These are phyloP conservation scores for Orius laevigatus DNA, from an alignment of 1,140 invertebrate genomes.

Conservation along the genomic window DNA sequence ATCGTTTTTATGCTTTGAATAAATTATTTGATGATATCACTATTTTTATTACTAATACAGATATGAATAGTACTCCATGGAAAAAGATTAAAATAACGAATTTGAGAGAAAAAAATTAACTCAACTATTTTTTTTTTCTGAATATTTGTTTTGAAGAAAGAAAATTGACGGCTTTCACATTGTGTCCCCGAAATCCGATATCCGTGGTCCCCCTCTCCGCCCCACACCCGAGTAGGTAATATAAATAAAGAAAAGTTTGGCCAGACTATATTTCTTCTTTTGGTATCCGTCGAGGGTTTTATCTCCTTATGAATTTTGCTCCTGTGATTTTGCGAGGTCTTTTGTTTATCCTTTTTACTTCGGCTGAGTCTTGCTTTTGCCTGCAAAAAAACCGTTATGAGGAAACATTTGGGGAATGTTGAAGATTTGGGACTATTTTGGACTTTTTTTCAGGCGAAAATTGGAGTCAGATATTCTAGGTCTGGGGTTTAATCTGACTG, in stretches of 20 bases:
- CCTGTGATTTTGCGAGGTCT: constrained; percentile 97
- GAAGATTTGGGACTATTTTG: no score
- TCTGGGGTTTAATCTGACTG: no score
- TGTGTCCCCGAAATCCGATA: constrained; percentile 99
- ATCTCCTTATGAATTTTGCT: constrained; percentile 99
- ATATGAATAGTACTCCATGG: constrained; percentile 97
- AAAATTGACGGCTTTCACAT: constrained; percentile 99
- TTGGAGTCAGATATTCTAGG: no score
- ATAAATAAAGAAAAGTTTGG: constrained; percentile 98
- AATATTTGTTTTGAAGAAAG: constrained; percentile 99
- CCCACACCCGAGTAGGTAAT: constrained; percentile 93
- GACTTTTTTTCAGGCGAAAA: no score
- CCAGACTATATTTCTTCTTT: constrained; percentile 99
- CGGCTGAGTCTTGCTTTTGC: constrained; percentile 99
- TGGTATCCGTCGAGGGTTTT: constrained; percentile 99
- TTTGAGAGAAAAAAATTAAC: no score
- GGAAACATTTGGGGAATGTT: no score
- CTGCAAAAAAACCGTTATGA: no score
- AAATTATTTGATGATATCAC: constrained; percentile 96
- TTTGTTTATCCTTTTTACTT: constrained; percentile 99
- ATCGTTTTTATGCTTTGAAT: constrained; percentile 99
- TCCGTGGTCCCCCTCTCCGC: no score
- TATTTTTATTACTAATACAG: constrained; percentile 96
- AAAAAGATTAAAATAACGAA: constrained; percentile 25
- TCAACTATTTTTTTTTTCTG: constrained; percentile 98